Base-by-base conservation (phyloP, 1,140 invertebrate species). In the Drosophila repleta region DNA sequence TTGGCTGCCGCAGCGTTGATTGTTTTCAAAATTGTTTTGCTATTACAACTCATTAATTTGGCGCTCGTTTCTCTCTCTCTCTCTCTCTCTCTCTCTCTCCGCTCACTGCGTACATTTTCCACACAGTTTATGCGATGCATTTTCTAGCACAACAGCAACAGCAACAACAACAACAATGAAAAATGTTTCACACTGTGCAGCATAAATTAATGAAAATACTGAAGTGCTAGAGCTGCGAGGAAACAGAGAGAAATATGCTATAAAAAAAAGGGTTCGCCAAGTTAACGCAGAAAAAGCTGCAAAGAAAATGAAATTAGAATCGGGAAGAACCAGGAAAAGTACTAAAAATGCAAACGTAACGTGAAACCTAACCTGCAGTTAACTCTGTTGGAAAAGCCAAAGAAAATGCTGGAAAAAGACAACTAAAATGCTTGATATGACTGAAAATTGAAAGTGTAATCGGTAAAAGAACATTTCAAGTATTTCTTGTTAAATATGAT, bases 151-250 rank as follows among this genome's bases (percentile, higher is more conserved):
- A 64, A 60, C 68, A 57, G 48, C 57, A 39, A n/a, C 37, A 61
- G 56, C 20, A 58, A 56, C 17, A 35, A n/a, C 8, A n/a, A n/a
- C n/a, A n/a, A 46, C 13, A 29, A 52, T 35, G 26, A 37, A 74
- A 68, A 85, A 69, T 70, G 69, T 32, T 69, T 75, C 81, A 85
- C 49, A 85, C 82, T 85, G 78, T 72, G 82, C 76, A 78, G 74
- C 82, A 87, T 81, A 85, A 81, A 81, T 81, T 87, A 85, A 77
- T 69, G 46, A 29, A 51, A 76, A 80, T 53, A 51, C 58, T 68
- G 55, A 56, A 45, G 41, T 13, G 10, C 29, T 29, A 29, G 29
- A 29, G 4, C 26, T 29, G 26, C 26, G 26, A 26, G 41, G 20
- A 24, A 21, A 11, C 3, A 26, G 0, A 26, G 4, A 26, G 11